Evolutionary conservation across 2,888 invertebrate genomes (phyloP).

Genomic region (Temnothorax unifasciatus): DNA sequence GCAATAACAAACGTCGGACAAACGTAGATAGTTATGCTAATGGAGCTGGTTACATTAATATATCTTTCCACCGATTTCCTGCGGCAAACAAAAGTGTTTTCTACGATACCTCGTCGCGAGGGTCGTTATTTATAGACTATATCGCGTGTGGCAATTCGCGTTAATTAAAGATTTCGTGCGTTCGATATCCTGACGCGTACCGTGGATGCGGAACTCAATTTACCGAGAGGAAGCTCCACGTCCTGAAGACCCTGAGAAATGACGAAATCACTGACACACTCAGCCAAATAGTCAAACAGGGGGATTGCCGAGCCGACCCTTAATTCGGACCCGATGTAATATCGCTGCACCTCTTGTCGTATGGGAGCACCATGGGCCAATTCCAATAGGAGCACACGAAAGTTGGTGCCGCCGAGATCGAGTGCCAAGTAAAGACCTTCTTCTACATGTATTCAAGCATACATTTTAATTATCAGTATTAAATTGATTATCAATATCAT

Average conservation of each 20-base stretch:
- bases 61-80: slow-evolving; percentile 14
- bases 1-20: background rate
- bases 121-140: slow-evolving; percentile 19
- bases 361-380: slow-evolving; percentile 88
- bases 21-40: slow-evolving; percentile 29
- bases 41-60: slow-evolving; percentile 18
- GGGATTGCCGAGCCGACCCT: slow-evolving; percentile 89
- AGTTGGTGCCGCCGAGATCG: slow-evolving; percentile 94
- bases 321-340: slow-evolving; percentile 89
- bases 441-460: slow-evolving; percentile 84
- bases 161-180: slow-evolving; percentile 40
- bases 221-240: slow-evolving; percentile 90
- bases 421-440: slow-evolving; percentile 92
- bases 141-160: background rate
- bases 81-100: slow-evolving; percentile 49
- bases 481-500: background rate
- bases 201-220: slow-evolving; percentile 72
- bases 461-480: background rate
- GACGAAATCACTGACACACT: slow-evolving; percentile 91
- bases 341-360: slow-evolving; percentile 89
- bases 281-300: slow-evolving; percentile 92
- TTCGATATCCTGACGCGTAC: background rate
- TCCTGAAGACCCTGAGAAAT: slow-evolving; percentile 88
- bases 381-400: slow-evolving; percentile 91
- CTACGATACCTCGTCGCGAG: background rate